These are phyloP conservation scores for Epirrhoe tristata DNA, from an alignment of 2,888 invertebrate species.

Conservation along the genomic window DNA sequence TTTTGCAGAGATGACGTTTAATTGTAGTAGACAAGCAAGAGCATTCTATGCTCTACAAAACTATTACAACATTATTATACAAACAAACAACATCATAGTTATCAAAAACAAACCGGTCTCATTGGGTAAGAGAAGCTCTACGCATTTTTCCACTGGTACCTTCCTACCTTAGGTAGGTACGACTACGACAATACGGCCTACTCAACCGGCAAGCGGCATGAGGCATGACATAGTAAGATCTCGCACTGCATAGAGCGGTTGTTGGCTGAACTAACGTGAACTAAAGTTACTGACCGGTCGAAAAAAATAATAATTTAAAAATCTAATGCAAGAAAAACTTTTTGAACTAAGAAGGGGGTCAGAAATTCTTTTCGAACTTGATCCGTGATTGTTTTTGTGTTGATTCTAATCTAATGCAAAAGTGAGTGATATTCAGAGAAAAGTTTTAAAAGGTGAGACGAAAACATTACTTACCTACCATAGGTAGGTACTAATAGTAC, in stretches of 20 bases:
- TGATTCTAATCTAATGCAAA: neutral
- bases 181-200: neutral
- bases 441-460: neutral
- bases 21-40: neutral
- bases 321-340: neutral
- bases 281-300: neutral
- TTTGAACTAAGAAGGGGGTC: too few relatives aligned
- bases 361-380: neutral
- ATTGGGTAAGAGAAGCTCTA: constrained; percentile 26
- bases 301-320: neutral
- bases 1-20: too few relatives aligned
- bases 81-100: neutral
- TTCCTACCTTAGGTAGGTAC: too few relatives aligned
- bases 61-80: neutral
- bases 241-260: constrained; percentile 1
- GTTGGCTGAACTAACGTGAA: neutral
- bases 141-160: neutral
- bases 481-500: too few relatives aligned
- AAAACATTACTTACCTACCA: neutral
- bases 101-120: constrained; percentile 17
- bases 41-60: neutral
- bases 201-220: neutral
- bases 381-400: neutral
- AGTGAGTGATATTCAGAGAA: neutral
- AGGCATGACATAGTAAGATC: neutral